Evolutionary conservation across 2,113 vertebrate species (phyloP).

Genomic region (Paracanthobrama guichenoti): DNA sequence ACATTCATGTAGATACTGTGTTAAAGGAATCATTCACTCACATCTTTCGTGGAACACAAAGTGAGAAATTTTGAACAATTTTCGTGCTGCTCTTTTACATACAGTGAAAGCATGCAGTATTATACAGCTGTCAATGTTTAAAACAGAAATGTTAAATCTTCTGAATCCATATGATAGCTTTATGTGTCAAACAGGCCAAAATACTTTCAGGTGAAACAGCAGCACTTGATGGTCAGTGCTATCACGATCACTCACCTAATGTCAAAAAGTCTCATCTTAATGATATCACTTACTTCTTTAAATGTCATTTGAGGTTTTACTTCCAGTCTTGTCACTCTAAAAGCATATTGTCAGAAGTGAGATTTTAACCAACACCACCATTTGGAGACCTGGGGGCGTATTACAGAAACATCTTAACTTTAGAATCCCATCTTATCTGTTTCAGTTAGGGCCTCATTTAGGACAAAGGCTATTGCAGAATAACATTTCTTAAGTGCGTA

Average conservation of each 20-base stretch:
- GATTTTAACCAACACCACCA: neutral
- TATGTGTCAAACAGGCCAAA: neutral
- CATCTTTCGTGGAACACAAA: neutral
- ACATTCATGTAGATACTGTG: neutral
- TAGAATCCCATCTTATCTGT: too few relatives aligned
- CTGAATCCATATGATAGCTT: neutral
- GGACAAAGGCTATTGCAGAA: too few relatives aligned
- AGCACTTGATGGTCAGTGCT: neutral
- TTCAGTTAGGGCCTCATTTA: too few relatives aligned
- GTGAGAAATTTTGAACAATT: neutral
- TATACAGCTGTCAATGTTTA: neutral
- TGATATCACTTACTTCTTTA: neutral
- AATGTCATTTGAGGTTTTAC: neutral
- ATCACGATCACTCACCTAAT: neutral
- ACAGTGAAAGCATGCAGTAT: neutral
- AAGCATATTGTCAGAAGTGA: neutral
- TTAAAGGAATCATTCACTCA: neutral
- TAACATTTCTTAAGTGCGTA: too few relatives aligned
- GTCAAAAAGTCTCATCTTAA: neutral
- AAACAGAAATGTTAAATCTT: neutral
- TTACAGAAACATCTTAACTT: too few relatives aligned
- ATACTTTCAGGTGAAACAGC: neutral
- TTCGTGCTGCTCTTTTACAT: neutral
- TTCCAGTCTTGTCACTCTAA: neutral
- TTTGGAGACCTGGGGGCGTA: too few relatives aligned